Base-by-base conservation (phyloP, 2,797 vertebrate genomes). In the Crocidura indochinensis region DNA sequence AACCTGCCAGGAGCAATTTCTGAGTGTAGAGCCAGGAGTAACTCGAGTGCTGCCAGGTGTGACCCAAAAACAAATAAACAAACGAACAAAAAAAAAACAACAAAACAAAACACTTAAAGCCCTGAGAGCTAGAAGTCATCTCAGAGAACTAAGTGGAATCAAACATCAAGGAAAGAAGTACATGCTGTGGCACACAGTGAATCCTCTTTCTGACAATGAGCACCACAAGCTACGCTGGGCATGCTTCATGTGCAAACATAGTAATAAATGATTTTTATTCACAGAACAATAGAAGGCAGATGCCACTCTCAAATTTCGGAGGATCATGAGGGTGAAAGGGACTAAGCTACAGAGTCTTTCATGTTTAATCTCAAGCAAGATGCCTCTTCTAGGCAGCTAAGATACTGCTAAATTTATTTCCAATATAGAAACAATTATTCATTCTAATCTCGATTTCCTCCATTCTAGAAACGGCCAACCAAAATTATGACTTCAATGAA, bases 101-200 rank as follows among this genome's bases (percentile, higher is more conserved):
- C 82, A 3, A 88, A 77, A 93, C 91, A 90, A 88, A 77, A 67
- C 75, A 92, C 3, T 14, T 7, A 76, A 56, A 51, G 6, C 31
- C 15, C 46, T 26, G 8, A 90, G 22, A 94, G 46, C 49, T 69
- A 2, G n/a, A 90, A 53, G 49, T 15, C 64, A 67, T 73, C 56
- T 81, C 71, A 90, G 46, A 73, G 68, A 88, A 91, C 6, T 72
- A 38, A 85, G 38, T 77, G 53, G 74, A 91, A 84, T 80, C 8
- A 64, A 2, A 90, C 31, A 44, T 15, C 68, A 68, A 24, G 24
- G 44, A 79, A 73, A 82, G 4, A 27, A 8, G 14, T 27, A 20
- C 4, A 31, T 7, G 27, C 3, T 9, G 51, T 12, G 62, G 44
- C 9, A 68, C 10, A 27, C 0, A 71, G 29, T n/a, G 69, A 60